Evolutionary conservation across 1,140 invertebrate genomes (phyloP), one percentile per base, ranked within the genome.

Genomic region (Tigriopus japonicus): DNA sequence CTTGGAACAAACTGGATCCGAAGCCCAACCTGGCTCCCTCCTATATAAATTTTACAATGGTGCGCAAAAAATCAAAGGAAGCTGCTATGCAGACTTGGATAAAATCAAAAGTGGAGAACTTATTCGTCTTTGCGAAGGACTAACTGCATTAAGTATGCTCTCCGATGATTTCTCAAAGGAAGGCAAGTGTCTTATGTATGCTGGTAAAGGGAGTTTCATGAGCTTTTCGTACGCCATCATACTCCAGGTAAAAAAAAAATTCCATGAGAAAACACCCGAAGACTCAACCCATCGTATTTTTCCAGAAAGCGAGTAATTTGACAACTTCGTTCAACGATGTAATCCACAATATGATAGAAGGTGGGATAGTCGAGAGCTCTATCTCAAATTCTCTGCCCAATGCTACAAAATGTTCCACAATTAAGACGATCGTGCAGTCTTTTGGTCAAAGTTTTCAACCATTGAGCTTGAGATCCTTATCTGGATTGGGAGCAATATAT

Each of bases 131-230:
- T 54, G 52, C 17, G 52, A 54, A 28, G 13, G 52, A 6, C 21
- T 28, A 2, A 23, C 52, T 3, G 35, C 35, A 5, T 6, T 23
- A 7, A 54, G 35, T 23, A 15, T 54, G 17, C 14, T 54, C 5
- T 54, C 52, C 35, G 52, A 54, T 54, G 52, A 54, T 15, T 54
- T 54, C 35, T 54, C 52, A 3, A 28, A 23, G 52, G 35, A n/a
- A 28, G 52, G 52, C n/a, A 23, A 54, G 6, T 54, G 52, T 13
- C 12, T 6, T 6, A 23, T 54, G n/a, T 54, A 54, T 54, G 52
- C 35, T 1, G 52, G 52, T 15, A 28, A 21, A 54, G 35, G 21
- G 7, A 54, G 35, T 23, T 28, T 54, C 14, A 23, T 54, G 21
- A 28, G 19, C 24, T 23, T 28, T 14, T 54, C 52, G 1, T 54